These are phyloP conservation scores for Corapipo altera DNA, from an alignment of 2,113 vertebrate genomes.

Conservation along the genomic window DNA sequence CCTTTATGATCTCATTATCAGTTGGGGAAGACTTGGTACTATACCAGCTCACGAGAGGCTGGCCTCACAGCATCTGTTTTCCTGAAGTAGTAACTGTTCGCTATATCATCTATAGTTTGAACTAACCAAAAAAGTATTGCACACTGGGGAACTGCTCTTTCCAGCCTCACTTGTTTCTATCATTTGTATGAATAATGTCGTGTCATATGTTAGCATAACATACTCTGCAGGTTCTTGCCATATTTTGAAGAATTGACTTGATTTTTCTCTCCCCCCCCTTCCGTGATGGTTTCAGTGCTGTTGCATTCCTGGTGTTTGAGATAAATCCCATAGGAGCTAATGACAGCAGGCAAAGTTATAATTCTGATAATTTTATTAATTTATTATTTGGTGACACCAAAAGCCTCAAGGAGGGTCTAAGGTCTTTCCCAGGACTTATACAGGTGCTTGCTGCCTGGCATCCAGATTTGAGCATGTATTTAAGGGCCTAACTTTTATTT, in stretches of 20 bases:
- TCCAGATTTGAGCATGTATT: not conserved
- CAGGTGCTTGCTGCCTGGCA: not conserved
- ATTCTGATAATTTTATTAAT: not conserved
- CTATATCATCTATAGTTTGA: not conserved
- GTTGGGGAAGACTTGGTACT: not conserved
- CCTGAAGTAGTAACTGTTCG: not conserved
- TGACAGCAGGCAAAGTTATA: not conserved
- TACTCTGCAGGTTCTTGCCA: not conserved
- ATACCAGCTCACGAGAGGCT: not conserved
- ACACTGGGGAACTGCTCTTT: conserved; percentile 26
- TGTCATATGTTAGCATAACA: not conserved
- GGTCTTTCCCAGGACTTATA: not conserved
- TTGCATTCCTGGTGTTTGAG: not conserved
- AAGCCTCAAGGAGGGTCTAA: not conserved
- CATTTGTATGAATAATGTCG: not conserved
- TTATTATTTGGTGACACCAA: not conserved
- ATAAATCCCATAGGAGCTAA: not conserved
- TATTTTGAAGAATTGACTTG: not conserved
- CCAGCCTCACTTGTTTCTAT: conserved; percentile 18
- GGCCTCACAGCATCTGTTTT: not conserved
- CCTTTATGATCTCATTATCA: not conserved
- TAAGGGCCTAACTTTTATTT: not conserved
- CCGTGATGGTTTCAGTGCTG: not conserved
- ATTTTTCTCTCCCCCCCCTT: not conserved
- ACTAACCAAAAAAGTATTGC: conserved; percentile 22